phyloP scores from a whole-genome alignment of 2,888 invertebrate species.

The Nomada goodeniana region DNA sequence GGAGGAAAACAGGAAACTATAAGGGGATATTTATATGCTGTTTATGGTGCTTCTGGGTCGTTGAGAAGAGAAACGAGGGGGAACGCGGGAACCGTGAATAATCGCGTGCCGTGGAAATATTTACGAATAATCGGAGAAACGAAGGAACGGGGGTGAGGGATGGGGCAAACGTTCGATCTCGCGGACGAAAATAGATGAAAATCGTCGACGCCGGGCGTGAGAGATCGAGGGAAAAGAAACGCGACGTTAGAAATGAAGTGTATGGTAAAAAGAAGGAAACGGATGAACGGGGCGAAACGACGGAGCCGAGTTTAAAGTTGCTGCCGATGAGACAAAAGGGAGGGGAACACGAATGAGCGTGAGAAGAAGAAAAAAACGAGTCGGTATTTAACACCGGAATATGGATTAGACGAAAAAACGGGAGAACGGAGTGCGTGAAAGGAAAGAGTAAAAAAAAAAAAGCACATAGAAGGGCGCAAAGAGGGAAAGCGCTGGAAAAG shows the following conservation, averaged over 20 bases:
- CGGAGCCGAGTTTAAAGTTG: neutral
- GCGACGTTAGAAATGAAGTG: neutral
- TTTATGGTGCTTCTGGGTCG: constrained; percentile 8
- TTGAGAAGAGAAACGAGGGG: neutral
- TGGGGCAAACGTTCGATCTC: neutral
- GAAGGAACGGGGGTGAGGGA: no score
- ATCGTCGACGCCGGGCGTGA: no score
- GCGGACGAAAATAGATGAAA: no score
- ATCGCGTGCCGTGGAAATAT: neutral
- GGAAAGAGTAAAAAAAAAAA: neutral
- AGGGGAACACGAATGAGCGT: constrained; percentile 4
- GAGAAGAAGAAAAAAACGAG: neutral
- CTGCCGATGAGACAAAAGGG: constrained; percentile 37
- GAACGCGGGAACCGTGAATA: neutral
- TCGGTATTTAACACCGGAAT: constrained; percentile 10
- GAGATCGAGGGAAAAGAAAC: neutral
- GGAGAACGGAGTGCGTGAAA: neutral
- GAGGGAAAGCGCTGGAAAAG: neutral
- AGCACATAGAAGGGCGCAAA: neutral
- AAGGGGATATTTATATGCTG: constrained; percentile 24
- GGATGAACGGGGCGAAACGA: neutral
- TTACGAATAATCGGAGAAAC: neutral
- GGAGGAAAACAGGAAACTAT: constrained; percentile 1
- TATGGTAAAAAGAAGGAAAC: neutral
- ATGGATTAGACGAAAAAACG: constrained; percentile 14